These are phyloP conservation scores for Trypoxylus dichotomus DNA, from an alignment of 1,140 invertebrate genomes.

Conservation along the genomic window DNA sequence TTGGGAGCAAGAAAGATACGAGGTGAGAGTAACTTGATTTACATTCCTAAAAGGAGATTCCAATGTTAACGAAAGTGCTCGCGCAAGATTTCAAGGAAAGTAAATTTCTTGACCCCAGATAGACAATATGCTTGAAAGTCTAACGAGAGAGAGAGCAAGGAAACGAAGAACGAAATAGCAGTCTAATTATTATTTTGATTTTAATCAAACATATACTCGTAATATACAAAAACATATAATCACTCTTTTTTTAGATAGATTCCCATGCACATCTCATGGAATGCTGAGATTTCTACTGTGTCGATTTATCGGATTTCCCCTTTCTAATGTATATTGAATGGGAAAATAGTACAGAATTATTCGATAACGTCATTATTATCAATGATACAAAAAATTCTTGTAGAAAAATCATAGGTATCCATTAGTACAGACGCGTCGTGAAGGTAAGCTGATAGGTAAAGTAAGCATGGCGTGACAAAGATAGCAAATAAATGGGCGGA, in stretches of 20 bases:
- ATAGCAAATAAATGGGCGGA: too few relatives aligned
- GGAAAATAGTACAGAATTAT: too few relatives aligned
- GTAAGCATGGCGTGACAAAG: too few relatives aligned
- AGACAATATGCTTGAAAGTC: background rate
- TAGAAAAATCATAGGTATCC: too few relatives aligned
- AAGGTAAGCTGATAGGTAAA: too few relatives aligned
- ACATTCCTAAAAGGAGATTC: background rate
- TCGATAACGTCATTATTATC: too few relatives aligned
- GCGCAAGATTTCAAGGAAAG: background rate
- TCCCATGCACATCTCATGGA: too few relatives aligned
- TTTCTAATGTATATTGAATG: background rate
- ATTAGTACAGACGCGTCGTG: too few relatives aligned
- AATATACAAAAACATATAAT: background rate
- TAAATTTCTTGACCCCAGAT: background rate
- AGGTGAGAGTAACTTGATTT: background rate
- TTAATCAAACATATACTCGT: background rate
- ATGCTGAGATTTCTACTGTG: background rate
- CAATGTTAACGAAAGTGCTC: conserved; percentile 2
- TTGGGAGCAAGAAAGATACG: background rate
- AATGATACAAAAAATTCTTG: too few relatives aligned
- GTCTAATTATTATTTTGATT: background rate
- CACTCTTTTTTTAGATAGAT: background rate
- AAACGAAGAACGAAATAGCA: background rate
- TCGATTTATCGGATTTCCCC: too few relatives aligned
- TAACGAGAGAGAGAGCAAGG: background rate